These are phyloP conservation scores for Imbricaverruca yamaguchii DNA, from an alignment of 2,888 invertebrate genomes.

Conservation along the genomic window DNA sequence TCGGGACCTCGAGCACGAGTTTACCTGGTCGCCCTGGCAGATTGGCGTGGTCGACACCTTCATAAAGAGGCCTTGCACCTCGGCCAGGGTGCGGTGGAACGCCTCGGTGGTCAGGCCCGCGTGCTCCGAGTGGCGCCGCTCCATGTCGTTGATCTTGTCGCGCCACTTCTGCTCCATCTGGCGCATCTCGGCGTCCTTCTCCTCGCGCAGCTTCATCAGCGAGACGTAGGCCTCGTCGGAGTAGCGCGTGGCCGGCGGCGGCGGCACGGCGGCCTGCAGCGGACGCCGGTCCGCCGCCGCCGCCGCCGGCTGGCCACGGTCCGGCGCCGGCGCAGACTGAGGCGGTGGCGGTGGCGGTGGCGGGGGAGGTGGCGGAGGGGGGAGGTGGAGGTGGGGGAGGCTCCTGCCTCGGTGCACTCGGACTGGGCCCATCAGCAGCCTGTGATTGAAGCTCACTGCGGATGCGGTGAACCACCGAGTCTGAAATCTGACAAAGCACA, in stretches of 20 bases:
- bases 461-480: constrained; percentile 1
- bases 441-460: constrained; percentile 25
- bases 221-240: constrained; percentile 32
- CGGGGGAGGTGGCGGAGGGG: neutral
- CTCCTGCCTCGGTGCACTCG: neutral
- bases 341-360: neutral
- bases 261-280: constrained; percentile 14
- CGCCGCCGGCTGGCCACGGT: neutral
- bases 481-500: neutral
- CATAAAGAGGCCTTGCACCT: constrained; percentile 31
- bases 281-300: constrained; percentile 1
- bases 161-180: constrained; percentile 30
- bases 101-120: constrained; percentile 28
- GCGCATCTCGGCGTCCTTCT: constrained; percentile 31
- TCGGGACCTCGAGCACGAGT: too few species aligned
- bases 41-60: constrained; percentile 29
- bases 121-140: constrained; percentile 31
- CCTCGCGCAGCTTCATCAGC: constrained; percentile 31
- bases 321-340: neutral
- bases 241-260: constrained; percentile 30
- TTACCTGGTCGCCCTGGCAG: constrained; percentile 29
- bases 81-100: constrained; percentile 28
- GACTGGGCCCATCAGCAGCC: neutral
- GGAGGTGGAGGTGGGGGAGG: constrained; percentile 21
- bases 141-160: constrained; percentile 30